Evolutionary conservation across 2,888 invertebrate genomes (phyloP).

Genomic region (Drosophila picticornis): DNA sequence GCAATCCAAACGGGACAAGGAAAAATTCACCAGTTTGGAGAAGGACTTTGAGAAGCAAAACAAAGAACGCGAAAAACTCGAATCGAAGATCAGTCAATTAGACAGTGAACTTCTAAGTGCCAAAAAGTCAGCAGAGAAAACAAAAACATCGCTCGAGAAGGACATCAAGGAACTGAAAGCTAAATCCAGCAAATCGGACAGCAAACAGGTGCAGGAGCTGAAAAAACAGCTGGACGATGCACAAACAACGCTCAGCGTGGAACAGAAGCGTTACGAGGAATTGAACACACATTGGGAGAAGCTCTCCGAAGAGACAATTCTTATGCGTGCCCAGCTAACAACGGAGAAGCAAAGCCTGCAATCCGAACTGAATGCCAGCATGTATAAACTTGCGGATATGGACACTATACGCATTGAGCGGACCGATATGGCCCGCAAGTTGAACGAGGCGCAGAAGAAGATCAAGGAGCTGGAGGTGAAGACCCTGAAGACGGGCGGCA

Average conservation of each 20-base stretch:
- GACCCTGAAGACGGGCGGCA: slow-evolving; percentile 73
- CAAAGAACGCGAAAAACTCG: slow-evolving; percentile 88
- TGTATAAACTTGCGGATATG: slow-evolving; percentile 78
- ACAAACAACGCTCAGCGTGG: slow-evolving; percentile 88
- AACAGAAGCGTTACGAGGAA: slow-evolving; percentile 91
- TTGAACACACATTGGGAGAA: slow-evolving; percentile 93
- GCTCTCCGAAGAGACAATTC: slow-evolving; percentile 93
- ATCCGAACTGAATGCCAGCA: slow-evolving; percentile 83
- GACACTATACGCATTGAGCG: slow-evolving; percentile 82
- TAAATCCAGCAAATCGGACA: slow-evolving; percentile 88
- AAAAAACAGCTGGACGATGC: slow-evolving; percentile 87
- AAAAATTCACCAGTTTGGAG: slow-evolving; percentile 86
- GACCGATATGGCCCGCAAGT: slow-evolving; percentile 78
- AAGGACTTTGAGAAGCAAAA: slow-evolving; percentile 89
- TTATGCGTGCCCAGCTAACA: slow-evolving; percentile 92
- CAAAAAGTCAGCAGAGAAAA: slow-evolving; percentile 89
- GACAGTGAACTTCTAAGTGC: slow-evolving; percentile 87
- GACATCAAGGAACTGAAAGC: slow-evolving; percentile 91
- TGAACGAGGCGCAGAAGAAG: slow-evolving; percentile 82
- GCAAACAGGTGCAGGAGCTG: slow-evolving; percentile 89
- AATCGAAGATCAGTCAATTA: slow-evolving; percentile 88
- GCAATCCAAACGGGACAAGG: slow-evolving; percentile 85
- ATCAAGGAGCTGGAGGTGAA: slow-evolving; percentile 82
- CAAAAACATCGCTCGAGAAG: slow-evolving; percentile 89
- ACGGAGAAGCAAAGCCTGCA: slow-evolving; percentile 93